Evolutionary conservation across 2,797 vertebrate genomes (phyloP).

Genomic region (Acipenser transmontanus): DNA sequence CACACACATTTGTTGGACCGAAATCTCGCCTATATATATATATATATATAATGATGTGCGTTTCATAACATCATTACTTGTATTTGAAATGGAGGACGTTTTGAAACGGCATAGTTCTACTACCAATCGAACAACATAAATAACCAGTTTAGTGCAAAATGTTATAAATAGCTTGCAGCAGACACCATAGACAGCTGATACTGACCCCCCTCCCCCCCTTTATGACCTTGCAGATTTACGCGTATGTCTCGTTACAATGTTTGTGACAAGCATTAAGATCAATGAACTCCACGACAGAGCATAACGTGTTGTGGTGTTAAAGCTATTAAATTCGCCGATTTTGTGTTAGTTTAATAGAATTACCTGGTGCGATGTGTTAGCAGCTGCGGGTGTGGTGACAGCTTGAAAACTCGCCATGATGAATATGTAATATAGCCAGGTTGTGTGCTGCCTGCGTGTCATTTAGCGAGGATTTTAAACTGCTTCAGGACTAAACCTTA

Average conservation of each 20-base stretch:
- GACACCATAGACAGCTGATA: background rate
- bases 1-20: too few species aligned
- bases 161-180: background rate
- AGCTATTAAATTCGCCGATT: background rate
- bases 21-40: too few species aligned
- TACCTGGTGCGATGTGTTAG: slow-evolving; percentile 32
- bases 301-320: background rate
- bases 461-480: too few species aligned
- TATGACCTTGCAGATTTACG: too few species aligned
- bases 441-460: background rate
- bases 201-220: background rate
- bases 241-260: background rate
- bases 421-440: slow-evolving; percentile 15
- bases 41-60: too few species aligned
- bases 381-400: slow-evolving; percentile 33
- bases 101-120: too few species aligned
- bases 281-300: background rate
- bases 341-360: slow-evolving; percentile 7
- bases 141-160: background rate
- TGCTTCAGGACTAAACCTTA: too few species aligned
- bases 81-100: too few species aligned
- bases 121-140: too few species aligned
- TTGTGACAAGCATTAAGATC: background rate
- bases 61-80: too few species aligned
- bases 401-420: slow-evolving; percentile 31